Evolutionary conservation across 2,797 vertebrate species (phyloP).

Genomic region (Gouania willdenowi): DNA sequence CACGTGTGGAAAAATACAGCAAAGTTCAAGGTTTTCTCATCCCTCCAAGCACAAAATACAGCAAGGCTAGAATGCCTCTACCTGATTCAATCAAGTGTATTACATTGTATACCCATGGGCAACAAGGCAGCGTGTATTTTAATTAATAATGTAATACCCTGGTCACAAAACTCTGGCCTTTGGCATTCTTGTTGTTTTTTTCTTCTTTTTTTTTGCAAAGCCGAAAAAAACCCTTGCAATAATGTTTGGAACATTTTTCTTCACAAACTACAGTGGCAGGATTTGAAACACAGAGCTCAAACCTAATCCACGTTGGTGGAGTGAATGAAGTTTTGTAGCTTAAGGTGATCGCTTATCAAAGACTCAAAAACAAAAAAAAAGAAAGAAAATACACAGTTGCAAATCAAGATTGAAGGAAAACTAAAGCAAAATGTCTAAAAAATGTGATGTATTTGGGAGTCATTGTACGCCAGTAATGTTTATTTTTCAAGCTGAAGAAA

Average conservation of each 20-base stretch:
- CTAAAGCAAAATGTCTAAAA: no score
- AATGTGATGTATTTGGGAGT: no score
- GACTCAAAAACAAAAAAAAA: slow-evolving; percentile 6
- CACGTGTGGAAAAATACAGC: slow-evolving; percentile 78
- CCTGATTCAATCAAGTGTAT: slow-evolving; percentile 98
- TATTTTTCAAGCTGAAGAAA: slow-evolving; percentile 58
- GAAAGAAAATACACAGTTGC: no score
- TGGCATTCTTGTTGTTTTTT: slow-evolving; percentile 83
- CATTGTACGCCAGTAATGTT: no score
- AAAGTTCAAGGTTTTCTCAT: slow-evolving; percentile 85
- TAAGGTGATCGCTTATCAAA: slow-evolving; percentile 15
- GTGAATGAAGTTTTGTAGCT: slow-evolving; percentile 8
- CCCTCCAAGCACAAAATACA: slow-evolving; percentile 90
- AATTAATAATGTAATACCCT: slow-evolving; percentile 95
- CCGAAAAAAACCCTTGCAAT: slow-evolving; percentile 82
- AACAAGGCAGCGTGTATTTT: slow-evolving; percentile 92
- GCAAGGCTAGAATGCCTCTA: slow-evolving; percentile 86
- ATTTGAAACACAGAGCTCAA: slow-evolving; percentile 52
- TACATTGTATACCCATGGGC: slow-evolving; percentile 94
- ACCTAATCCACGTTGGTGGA: slow-evolving; percentile 16
- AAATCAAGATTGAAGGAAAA: no score
- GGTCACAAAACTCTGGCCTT: slow-evolving; percentile 85
- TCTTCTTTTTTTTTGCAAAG: slow-evolving; percentile 81
- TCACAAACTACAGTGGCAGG: slow-evolving; percentile 37
- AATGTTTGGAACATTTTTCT: slow-evolving; percentile 67